Evolutionary conservation across 2,888 invertebrate species (phyloP), one percentile per base, ranked within the genome.

Genomic region (Diaperis boleti): DNA sequence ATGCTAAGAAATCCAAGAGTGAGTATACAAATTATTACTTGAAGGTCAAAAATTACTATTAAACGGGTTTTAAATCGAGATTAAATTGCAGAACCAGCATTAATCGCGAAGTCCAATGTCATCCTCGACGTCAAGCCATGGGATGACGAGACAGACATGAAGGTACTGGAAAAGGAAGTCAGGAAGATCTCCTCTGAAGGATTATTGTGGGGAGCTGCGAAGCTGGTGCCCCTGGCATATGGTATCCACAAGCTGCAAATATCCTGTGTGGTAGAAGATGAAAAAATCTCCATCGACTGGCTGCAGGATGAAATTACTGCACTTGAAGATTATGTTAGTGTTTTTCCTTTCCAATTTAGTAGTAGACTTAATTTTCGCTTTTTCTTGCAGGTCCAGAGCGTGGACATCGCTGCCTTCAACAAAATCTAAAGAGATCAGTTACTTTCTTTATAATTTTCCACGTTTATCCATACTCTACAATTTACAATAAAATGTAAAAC

Each of bases 331-430:
- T 90, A 84, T 80, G 94, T 91, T 82, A 85, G 87, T 82, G 49
- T 33, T 33, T 10, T 33, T 4, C 11, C 11, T 26, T 1, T n/a
- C n/a, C n/a, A n/a, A n/a, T 26, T 26, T 26, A 6, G n/a, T 5
- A 26, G 6, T n/a, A 2, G 6, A 5, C 26, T 26, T 57, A 72
- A 69, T 69, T 42, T 62, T 85, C 84, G 60, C 82, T 57, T 73
- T 70, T 69, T 42, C 61, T 85, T 84, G 60, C 82, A 87, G 87
- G 86, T 94, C 44, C 96, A 96, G 85, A 94, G 94, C 78, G 92
- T 96, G 50, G 96, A 96, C 79, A 92, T 97, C 76, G 96, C 95
- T 66, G 96, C 96, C 66, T 98, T 98, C 83, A 96, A 96, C 83
- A 96, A 96, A 85, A 91, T 94, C 72, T 94, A 88, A 75, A 35